Conservation (phyloP, 2,888 invertebrate species). For the Ypsolopha sequella region DNA sequence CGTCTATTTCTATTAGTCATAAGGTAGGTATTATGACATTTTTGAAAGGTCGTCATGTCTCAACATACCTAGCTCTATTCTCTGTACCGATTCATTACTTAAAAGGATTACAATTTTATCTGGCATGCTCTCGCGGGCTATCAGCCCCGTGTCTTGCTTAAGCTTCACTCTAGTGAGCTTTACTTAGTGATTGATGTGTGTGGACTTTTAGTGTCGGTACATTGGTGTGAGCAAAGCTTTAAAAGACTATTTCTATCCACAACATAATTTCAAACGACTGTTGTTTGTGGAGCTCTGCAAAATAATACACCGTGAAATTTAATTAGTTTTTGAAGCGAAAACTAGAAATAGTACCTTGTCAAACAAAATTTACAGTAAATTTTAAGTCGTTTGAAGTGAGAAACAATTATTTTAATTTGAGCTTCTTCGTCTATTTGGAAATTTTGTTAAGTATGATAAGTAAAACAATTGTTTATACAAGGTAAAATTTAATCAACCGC, state of each 20-base stretch:
- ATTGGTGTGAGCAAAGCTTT: neutral
- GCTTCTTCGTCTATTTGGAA: too few relatives aligned
- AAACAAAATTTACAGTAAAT: too few relatives aligned
- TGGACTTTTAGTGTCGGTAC: conserved; percentile 23
- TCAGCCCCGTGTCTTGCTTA: conserved; percentile 34
- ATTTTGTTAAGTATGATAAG: neutral
- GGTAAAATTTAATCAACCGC: too few relatives aligned
- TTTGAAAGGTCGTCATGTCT: conserved; percentile 10
- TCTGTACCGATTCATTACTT: conserved; percentile 58
- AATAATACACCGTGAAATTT: too few relatives aligned
- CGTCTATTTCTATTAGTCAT: too few relatives aligned
- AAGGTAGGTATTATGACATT: too few relatives aligned
- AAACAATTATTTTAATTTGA: too few relatives aligned
- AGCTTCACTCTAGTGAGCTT: conserved; percentile 32
- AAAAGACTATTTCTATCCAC: neutral
- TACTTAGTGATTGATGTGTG: conserved; percentile 47
- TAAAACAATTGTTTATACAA: neutral
- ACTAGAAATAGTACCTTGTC: too few relatives aligned
- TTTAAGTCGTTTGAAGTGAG: too few relatives aligned
- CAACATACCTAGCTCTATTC: conserved; percentile 24
- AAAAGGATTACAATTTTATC: conserved; percentile 67
- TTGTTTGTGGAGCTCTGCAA: too few relatives aligned
- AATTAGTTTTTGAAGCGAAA: too few relatives aligned
- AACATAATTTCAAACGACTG: too few relatives aligned
- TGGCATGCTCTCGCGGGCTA: conserved; percentile 26